Evolutionary conservation across 2,113 vertebrate genomes (phyloP), one percentile per base, ranked within the genome.

Genomic region (Fregetta grallaria): DNA sequence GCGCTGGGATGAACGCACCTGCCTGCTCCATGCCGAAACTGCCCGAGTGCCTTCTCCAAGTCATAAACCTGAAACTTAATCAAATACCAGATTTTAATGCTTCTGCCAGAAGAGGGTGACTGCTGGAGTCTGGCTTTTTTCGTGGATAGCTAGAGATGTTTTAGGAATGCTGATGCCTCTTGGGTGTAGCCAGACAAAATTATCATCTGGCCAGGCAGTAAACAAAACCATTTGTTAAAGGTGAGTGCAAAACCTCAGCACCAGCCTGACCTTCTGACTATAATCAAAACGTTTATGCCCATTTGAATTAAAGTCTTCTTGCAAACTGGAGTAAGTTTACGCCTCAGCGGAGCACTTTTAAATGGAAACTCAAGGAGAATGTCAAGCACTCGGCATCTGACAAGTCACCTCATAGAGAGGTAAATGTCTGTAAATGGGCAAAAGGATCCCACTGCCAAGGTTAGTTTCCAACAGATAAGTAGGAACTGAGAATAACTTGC

Each of bases 41-140:
- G 42, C 61, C 68, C 78, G 15, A 21, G 53, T 13, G 55, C 45
- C 45, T 70, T 13, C 53, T 58, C 63, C 29, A 42, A 56, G 38
- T 58, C 73, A 26, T 84, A 77, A 89, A 86, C 68, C 84, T 63
- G 65, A 82, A 66, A n/a, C 44, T 66, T 67, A 40, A 77, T 62
- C 3, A 1, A 89, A 74, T 55, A 45, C 13, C 8, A 3, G 52
- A 38, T 49, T 78, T 81, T 74, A 87, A 93, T 85, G 68, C 56
- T 94, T 93, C 85, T 96, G 77, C 81, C 61, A 74, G 90, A 85
- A 85, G 42, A 92, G 15, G 62, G 90, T 93, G 88, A 44, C 71
- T 90, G 81, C 66, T 61, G 40, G 74, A 53, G 21, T 77, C 92
- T 91, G 83, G 30, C 49, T 86, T 84, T 86, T 77, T 55, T 83